Evolutionary conservation across 2,888 invertebrate genomes (phyloP).

Genomic region (Eubasilissa splendida): DNA sequence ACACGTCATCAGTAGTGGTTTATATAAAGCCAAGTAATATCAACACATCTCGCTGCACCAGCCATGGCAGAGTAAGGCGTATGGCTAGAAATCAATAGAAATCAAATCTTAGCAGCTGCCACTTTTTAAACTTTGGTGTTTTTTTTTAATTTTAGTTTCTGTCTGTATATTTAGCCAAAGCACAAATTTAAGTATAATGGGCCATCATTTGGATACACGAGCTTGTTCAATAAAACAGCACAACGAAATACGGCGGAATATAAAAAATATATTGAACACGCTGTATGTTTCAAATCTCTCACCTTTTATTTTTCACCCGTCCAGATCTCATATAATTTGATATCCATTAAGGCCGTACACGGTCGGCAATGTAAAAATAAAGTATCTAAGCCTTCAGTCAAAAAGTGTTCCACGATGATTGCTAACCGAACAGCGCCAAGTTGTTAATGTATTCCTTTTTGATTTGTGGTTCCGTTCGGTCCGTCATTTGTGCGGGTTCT

Average conservation of each 20-base stretch:
- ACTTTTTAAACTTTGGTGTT: no score
- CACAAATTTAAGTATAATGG: no score
- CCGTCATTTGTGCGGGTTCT: not conserved
- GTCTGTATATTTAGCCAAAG: no score
- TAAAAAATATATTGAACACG: not conserved
- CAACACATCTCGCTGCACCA: no score
- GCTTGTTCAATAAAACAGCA: not conserved
- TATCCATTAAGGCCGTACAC: conserved; percentile 49
- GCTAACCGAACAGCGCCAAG: not conserved
- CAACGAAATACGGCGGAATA: not conserved
- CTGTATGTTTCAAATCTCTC: conserved; percentile 33
- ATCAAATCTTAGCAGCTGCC: no score
- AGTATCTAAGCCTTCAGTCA: not conserved
- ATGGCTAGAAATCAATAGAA: no score
- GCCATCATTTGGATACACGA: not conserved
- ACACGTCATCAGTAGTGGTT: no score
- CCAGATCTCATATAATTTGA: conserved; percentile 47
- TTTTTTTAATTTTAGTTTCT: no score
- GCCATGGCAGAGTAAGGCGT: no score
- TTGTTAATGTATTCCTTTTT: conserved; percentile 10
- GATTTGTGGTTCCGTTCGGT: not conserved
- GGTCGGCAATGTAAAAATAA: not conserved
- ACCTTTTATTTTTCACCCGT: conserved; percentile 36
- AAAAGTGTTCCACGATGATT: not conserved
- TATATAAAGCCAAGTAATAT: no score